Evolutionary conservation across 2,888 invertebrate species (phyloP), one percentile per base, ranked within the genome.

Genomic region (Tipula helvola): DNA sequence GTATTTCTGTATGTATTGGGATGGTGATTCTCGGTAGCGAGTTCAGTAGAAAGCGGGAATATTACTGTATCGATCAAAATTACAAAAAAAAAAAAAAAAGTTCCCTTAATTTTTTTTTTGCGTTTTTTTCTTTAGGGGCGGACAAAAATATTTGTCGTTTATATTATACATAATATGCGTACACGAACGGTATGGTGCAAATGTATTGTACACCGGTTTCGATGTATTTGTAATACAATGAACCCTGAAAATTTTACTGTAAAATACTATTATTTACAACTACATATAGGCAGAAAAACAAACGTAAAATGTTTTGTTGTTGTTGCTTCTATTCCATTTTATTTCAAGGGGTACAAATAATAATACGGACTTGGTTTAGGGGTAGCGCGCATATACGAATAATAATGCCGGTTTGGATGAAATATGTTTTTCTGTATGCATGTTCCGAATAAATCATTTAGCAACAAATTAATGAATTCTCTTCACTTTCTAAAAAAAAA

Each of bases 11-110:
- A 52, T 57, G 71, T 28, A 28, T 71, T 71, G 2, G 71, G 71
- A 12, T 28, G n/a, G 8, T 16, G 57, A 57, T 71, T 71, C 28
- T 71, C 18, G 2, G 28, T 28, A 71, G 71, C 28, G 28, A 71
- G 71, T 28, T 28, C 28, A 28, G 12, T 71, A 83, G 83, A 83
- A 84, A 84, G 84, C 84, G 84, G 84, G 84, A 84, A 84, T 84
- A 84, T 36, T 84, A 84, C 39, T 84, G 84, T 84, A 84, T 84
- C 84, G 84, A 84, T 84, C 84, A 84, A 36, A 84, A 7, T 36
- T 57, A 2, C 0, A 52, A 83, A 28, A 39, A 39, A 39, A 39
- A 39, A 5, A 39, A 39, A 39, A 39, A 39, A 84, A 39, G 39
- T 84, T 84, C 39, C 39, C 84, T 84, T 71, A 18, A 28, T 13